A percentile compares a stretch with the other conserved stretches of the same genome.
Evolutionary conservation across 2,797 vertebrate genomes (phyloP).

Genomic region (Halcyon smyrnensis): DNA sequence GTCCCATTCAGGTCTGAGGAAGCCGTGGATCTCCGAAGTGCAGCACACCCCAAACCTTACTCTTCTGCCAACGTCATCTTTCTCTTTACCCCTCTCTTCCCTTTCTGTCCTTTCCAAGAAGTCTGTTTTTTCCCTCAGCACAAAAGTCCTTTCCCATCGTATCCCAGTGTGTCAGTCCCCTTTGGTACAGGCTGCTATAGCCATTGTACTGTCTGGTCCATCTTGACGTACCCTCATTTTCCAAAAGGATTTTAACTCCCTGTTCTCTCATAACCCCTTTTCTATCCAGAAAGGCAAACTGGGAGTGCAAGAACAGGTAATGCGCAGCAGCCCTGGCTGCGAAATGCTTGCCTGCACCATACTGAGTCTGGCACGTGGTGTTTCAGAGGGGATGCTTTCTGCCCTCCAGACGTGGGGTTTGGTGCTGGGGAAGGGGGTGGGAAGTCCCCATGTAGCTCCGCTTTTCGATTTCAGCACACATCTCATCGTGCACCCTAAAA

Average conservation of each 20-base stretch:
- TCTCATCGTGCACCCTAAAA: slow-evolving; percentile 41
- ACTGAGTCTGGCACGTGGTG: slow-evolving; percentile 40
- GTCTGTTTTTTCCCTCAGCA: background rate
- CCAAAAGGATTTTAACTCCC: slow-evolving; percentile 60
- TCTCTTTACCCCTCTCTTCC: background rate
- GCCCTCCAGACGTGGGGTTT: slow-evolving; percentile 51
- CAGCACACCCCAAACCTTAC: background rate
- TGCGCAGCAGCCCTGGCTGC: background rate
- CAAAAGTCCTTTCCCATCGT: background rate
- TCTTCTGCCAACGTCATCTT: background rate
- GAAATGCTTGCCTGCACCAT: slow-evolving; percentile 42
- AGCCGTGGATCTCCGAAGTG: slow-evolving; percentile 2
- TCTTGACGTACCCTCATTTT: background rate
- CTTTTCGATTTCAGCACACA: background rate
- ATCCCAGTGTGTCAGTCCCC: background rate
- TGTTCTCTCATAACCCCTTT: slow-evolving; percentile 70
- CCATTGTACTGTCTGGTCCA: background rate
- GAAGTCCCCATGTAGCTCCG: background rate
- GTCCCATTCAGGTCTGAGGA: background rate
- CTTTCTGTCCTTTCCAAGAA: background rate
- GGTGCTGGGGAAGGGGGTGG: slow-evolving; percentile 56
- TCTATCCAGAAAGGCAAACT: slow-evolving; percentile 76
- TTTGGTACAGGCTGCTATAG: background rate
- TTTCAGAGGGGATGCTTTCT: slow-evolving; percentile 33
- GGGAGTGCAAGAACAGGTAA: slow-evolving; percentile 73